Base-by-base conservation (phyloP, 1,140 invertebrate species). In the Musca vetustissima region DNA sequence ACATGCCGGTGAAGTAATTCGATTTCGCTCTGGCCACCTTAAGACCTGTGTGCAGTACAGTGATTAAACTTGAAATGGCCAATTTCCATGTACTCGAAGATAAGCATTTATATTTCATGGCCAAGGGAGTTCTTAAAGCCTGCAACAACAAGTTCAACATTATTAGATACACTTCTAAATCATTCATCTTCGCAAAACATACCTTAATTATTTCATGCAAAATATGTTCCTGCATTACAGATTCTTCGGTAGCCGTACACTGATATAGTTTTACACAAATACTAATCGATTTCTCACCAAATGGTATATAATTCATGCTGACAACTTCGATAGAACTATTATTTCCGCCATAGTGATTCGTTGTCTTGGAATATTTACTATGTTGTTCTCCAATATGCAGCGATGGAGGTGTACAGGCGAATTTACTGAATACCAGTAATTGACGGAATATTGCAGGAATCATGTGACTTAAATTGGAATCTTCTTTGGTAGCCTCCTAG, bases 301-400 rank as follows among this genome's bases (percentile, higher is more conserved):
- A 96, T 53, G 93, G 92, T 73, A 94, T 91, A 79, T 92, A 94
- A 82, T 93, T 94, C 89, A 93, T 91, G 49, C 88, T 89, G n/a
- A 93, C 86, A 87, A 90, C 92, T 74, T 94, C 92, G 69, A 87
- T 84, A 84, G 83, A 76, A 75, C 85, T 74, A 69, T 76, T 75
- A 74, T 80, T 81, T 67, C 72, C 67, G 66, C 72, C 67, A 73
- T 81, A 81, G 67, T 77, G 75, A 19, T 73, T 74, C 32, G 70
- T 66, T 22, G 79, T 68, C 25, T 81, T 81, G 11, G 71, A 71
- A 66, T 79, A 79, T 66, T 80, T 76, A 43, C 13, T 43, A 67
- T 77, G 74, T 72, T 83, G 83, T 55, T 75, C 86, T 70, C 66
- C 66, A 3, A 48, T 25, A n/a, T 68, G 77, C 36, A 86, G 89